Evolutionary conservation across 2,113 vertebrate species (phyloP), one percentile per base, ranked within the genome.

Genomic region (Megaleporinus macrocephalus): DNA sequence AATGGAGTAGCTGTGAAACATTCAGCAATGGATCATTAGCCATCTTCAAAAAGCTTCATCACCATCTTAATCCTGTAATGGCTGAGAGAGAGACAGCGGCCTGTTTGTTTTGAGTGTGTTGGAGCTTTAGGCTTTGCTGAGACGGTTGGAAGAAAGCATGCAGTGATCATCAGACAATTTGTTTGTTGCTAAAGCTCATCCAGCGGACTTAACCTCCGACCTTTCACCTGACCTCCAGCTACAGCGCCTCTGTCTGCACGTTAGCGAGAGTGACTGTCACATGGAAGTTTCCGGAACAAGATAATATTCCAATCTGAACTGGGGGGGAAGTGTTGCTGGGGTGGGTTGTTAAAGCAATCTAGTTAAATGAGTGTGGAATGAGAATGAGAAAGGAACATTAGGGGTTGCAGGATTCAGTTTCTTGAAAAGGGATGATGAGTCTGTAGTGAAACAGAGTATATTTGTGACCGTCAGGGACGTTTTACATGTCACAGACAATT

Each of bases 161-260:
- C 57, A 66, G 83, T 82, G 87, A 84, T 84, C 86, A 82, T 30
- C 59, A 80, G 81, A 88, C 83, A 47, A 75, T 82, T 77, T 90
- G 87, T 92, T 93, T 95, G 90, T 91, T 91, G 80, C 90, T 88
- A 76, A 30, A 90, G 82, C 65, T 84, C 85, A 78, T 79, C 86
- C 83, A 70, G 84, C 89, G 85, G 90, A 78, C 81, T 91, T 93
- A 91, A 93, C 91, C 94, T 88, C 82, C 86, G 87, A 86, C 89
- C 90, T 79, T 20, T 30, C 73, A 90, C 89, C 79, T 91, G 85
- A 88, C 88, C 88, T 36, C 1, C 33, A 63, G 86, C 51, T 74
- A 78, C 55, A 81, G 84, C 88, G 83, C 84, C 83, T 90, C 90
- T 79, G 73, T 93, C 89, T 90, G 91, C 92, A 86, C 82, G 87